Evolutionary conservation across 2,888 invertebrate species (phyloP).

Genomic region (Oxytorus armatus): DNA sequence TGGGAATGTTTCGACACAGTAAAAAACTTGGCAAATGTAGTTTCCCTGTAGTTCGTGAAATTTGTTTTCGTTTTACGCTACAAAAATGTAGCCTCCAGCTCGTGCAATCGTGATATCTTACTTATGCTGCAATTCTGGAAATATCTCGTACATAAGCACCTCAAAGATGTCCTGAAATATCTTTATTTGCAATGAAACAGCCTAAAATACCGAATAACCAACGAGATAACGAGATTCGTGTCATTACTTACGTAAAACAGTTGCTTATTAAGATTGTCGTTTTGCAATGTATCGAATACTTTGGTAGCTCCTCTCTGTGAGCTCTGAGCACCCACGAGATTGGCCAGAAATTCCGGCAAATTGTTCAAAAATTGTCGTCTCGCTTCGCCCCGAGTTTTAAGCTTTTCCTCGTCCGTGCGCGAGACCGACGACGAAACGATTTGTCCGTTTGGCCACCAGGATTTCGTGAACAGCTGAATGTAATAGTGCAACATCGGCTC

Average conservation of each 20-base stretch:
- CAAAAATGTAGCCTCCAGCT: constrained; percentile 6
- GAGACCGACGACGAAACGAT: constrained; percentile 86
- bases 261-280: constrained; percentile 94
- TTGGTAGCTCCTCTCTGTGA: constrained; percentile 93
- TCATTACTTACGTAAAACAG: constrained; percentile 92
- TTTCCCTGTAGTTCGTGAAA: constrained; percentile 60
- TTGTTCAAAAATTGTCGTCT: constrained; percentile 89
- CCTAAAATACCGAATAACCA: too few species aligned
- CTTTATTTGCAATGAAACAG: not conserved
- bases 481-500: constrained; percentile 97
- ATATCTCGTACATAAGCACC: constrained; percentile 85
- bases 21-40: constrained; percentile 63
- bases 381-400: constrained; percentile 90
- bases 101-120: constrained; percentile 51
- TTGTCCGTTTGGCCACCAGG: constrained; percentile 96
- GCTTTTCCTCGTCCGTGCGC: constrained; percentile 87
- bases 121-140: constrained; percentile 84
- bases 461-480: constrained; percentile 92
- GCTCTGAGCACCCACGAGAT: constrained; percentile 93
- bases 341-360: constrained; percentile 92
- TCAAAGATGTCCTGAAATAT: constrained; percentile 86
- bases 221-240: not conserved
- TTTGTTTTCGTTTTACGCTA: constrained; percentile 20
- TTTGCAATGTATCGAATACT: constrained; percentile 94
- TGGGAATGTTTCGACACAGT: constrained; percentile 54